Evolutionary conservation across 2,797 vertebrate species (phyloP).

Genomic region (Pristis pectinata): DNA sequence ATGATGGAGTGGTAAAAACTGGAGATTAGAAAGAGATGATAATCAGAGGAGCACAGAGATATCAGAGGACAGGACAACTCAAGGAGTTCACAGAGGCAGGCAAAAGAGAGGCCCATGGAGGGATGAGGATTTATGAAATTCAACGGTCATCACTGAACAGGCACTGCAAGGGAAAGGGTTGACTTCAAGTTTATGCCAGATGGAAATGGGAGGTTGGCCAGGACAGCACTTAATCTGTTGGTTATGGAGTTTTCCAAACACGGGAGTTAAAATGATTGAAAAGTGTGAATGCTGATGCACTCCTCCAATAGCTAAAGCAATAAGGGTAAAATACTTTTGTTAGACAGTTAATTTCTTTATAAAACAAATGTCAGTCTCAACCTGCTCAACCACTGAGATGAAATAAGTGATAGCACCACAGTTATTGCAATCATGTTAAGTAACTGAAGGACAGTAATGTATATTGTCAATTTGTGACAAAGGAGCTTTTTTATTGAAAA

Average conservation of each 20-base stretch:
- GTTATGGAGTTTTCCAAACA: background rate
- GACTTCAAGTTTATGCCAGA: background rate
- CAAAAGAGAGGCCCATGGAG: background rate
- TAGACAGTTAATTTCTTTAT: slow-evolving; percentile 21
- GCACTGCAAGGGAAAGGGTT: background rate
- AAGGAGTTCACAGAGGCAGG: background rate
- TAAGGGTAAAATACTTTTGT: background rate
- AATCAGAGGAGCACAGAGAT: too few species aligned
- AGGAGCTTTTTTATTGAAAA: slow-evolving; percentile 47
- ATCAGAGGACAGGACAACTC: too few species aligned
- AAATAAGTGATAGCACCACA: slow-evolving; percentile 20
- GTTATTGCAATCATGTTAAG: slow-evolving; percentile 34
- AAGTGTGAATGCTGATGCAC: background rate
- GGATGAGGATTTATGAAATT: background rate
- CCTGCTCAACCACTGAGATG: background rate
- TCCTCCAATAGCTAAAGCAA: background rate
- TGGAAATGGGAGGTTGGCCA: background rate
- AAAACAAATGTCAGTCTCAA: background rate
- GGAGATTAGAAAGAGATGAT: too few species aligned
- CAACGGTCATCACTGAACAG: background rate
- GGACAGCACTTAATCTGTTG: background rate
- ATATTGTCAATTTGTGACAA: slow-evolving; percentile 45
- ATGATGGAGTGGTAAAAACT: too few species aligned
- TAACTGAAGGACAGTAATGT: slow-evolving; percentile 38
- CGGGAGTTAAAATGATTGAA: background rate